Evolutionary conservation across 2,113 vertebrate species (phyloP).

Genomic region (Aviceda subcristata): DNA sequence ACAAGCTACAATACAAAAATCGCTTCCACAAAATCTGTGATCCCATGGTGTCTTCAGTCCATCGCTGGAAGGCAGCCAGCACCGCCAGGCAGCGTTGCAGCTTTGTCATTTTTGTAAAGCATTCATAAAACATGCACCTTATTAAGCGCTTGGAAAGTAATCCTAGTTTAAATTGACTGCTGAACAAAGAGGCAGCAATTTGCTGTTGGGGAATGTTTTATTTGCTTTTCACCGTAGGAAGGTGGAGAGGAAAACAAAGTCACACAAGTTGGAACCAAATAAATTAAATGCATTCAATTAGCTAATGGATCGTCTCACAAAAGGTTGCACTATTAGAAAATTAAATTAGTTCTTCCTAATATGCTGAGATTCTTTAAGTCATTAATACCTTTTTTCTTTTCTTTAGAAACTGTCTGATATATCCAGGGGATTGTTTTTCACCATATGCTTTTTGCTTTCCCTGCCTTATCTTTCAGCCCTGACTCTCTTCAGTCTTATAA

Average conservation of each 20-base stretch:
- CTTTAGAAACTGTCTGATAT: background rate
- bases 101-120: background rate
- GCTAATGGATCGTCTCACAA: slow-evolving; percentile 31
- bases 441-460: background rate
- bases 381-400: background rate
- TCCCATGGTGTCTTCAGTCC: background rate
- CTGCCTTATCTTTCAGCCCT: background rate
- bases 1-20: background rate
- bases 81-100: background rate
- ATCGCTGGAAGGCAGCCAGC: background rate
- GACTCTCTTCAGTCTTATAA: background rate
- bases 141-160: background rate
- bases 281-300: slow-evolving; percentile 39
- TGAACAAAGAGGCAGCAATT: background rate
- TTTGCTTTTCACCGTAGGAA: slow-evolving; percentile 12
- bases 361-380: background rate
- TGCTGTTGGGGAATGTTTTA: background rate
- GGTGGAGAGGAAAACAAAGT: slow-evolving; percentile 25
- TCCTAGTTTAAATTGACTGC: background rate
- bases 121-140: background rate
- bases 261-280: background rate
- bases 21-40: background rate
- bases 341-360: slow-evolving; percentile 16
- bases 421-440: background rate
- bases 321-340: background rate